Evolutionary conservation across 2,888 invertebrate species (phyloP).

Genomic region (Dysmachus trigonus): DNA sequence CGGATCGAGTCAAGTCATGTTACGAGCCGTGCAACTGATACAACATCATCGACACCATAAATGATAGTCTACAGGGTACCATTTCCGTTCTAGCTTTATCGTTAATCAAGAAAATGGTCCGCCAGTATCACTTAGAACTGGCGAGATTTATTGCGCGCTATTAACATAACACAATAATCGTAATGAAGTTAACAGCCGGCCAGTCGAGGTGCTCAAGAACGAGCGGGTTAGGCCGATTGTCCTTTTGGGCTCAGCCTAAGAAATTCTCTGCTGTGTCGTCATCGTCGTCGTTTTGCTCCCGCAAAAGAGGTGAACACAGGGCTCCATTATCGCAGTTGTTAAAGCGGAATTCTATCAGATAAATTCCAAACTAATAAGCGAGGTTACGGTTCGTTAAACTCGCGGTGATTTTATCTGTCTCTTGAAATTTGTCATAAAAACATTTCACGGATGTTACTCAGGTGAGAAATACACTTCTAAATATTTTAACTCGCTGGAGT

Average conservation of each 20-base stretch:
- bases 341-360: constrained; percentile 21
- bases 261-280: background rate
- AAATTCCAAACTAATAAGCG: constrained; percentile 34
- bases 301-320: background rate
- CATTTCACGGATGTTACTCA: background rate
- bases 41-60: constrained; percentile 38
- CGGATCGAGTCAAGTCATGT: constrained; percentile 8
- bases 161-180: constrained; percentile 35
- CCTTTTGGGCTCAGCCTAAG: background rate
- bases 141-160: constrained; percentile 37
- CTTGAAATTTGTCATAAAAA: constrained; percentile 21
- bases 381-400: constrained; percentile 25
- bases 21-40: constrained; percentile 15
- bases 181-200: constrained; percentile 32
- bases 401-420: constrained; percentile 1
- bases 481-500: background rate
- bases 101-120: constrained; percentile 45
- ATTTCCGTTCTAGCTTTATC: constrained; percentile 47
- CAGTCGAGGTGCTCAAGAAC: background rate
- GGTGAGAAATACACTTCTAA: background rate
- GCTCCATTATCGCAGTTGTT: constrained; percentile 20
- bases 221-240: background rate
- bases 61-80: constrained; percentile 43
- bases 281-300: background rate
- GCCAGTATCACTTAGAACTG: constrained; percentile 12